Conservation (phyloP, 2,113 vertebrate genomes). For the Mastomys coucha region DNA sequence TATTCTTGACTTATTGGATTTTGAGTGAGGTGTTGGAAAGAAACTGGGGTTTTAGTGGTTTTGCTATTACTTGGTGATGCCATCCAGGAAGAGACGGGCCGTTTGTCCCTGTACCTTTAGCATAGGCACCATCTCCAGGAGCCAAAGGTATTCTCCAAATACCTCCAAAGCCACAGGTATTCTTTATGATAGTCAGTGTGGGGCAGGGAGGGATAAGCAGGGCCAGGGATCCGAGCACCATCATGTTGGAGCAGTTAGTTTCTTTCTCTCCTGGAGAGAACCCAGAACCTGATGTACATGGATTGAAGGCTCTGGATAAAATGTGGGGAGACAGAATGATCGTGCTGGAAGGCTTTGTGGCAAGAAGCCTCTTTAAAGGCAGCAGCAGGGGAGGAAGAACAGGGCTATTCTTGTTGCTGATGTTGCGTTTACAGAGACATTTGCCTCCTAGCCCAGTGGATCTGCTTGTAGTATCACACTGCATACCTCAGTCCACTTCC, state of each 20-base stretch:
- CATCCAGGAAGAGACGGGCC: not conserved
- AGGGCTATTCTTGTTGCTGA: not conserved
- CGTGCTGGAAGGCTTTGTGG: fast-evolving
- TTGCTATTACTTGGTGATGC: not conserved
- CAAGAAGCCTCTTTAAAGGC: not conserved
- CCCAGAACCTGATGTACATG: fast-evolving
- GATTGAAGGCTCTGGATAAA: not conserved
- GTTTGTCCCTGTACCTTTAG: not conserved
- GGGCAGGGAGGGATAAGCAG: not conserved
- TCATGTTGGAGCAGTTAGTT: not conserved
- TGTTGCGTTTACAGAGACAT: not conserved
- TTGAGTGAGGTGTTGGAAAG: not conserved
- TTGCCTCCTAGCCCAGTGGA: not conserved
- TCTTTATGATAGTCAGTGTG: not conserved
- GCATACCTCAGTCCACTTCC: not conserved
- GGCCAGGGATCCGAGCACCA: not conserved
- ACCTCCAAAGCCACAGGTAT: not conserved
- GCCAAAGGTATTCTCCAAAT: too few relatives aligned
- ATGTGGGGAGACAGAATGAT: fast-evolving
- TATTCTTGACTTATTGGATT: not conserved
- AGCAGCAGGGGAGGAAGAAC: not conserved
- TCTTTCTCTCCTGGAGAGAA: not conserved
- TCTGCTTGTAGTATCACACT: not conserved
- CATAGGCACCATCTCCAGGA: not conserved
- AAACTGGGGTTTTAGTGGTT: not conserved